These are phyloP conservation scores for Ivindomyrus marchei DNA, from an alignment of 2,113 vertebrate species.

Conservation along the genomic window DNA sequence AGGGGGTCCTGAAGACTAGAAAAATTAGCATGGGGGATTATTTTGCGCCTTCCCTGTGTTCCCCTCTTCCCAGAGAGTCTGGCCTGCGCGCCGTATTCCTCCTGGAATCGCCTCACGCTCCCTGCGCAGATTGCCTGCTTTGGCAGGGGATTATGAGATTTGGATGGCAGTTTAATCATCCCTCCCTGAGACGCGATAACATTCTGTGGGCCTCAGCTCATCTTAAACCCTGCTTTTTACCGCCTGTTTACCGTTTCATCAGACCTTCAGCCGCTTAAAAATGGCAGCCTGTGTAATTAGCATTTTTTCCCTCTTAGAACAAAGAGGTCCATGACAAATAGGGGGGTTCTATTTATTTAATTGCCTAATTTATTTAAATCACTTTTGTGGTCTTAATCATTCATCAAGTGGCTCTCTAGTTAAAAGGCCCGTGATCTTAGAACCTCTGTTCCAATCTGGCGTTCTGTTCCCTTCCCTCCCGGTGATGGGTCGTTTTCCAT, in stretches of 20 bases:
- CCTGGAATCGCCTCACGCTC: not conserved
- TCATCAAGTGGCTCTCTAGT: not conserved
- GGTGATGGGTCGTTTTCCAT: not conserved
- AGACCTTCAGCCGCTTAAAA: conserved; percentile 52
- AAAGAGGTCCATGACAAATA: conserved; percentile 45
- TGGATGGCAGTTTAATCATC: conserved; percentile 55
- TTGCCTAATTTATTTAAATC: conserved; percentile 43
- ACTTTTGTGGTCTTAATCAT: conserved; percentile 30
- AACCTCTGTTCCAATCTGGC: not conserved
- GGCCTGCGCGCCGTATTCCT: not conserved
- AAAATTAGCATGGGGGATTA: not conserved
- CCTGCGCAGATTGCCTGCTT: conserved; percentile 24
- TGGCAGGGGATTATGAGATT: conserved; percentile 49
- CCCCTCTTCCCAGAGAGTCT: not conserved
- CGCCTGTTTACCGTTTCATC: conserved; percentile 46
- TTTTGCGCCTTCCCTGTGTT: not conserved
- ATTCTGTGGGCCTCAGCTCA: conserved; percentile 31
- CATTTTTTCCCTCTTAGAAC: conserved; percentile 41
- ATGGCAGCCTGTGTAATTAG: conserved; percentile 49
- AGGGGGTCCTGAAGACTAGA: not conserved
- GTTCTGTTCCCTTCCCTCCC: not conserved
- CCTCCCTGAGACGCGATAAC: conserved; percentile 46
- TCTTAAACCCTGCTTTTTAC: conserved; percentile 38
- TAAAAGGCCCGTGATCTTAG: not conserved
- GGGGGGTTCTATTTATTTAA: conserved; percentile 38